phyloP scores from a whole-genome alignment of 2,797 vertebrate species.

The Apogon talboti region DNA sequence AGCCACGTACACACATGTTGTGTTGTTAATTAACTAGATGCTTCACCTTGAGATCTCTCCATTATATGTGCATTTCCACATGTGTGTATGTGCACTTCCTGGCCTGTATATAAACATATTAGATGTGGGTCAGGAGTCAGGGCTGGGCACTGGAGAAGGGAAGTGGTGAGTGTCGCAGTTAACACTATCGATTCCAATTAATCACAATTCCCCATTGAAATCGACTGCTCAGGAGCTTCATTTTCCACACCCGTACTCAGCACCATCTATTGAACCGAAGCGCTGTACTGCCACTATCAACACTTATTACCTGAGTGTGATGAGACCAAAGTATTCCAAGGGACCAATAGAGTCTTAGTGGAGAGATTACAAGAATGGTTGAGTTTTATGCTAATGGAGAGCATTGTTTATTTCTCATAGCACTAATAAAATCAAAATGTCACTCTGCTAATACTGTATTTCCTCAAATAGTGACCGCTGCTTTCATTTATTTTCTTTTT shows the following conservation, averaged over 20 bases:
- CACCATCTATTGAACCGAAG: conserved; percentile 49
- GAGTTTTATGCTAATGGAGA: conserved; percentile 16
- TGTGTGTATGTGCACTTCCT: background rate
- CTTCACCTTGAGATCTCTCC: conserved; percentile 9
- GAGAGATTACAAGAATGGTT: conserved; percentile 19
- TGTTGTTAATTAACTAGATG: conserved; percentile 36
- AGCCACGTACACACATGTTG: background rate
- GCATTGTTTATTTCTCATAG: conserved; percentile 15
- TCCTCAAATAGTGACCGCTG: background rate
- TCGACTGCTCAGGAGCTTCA: conserved; percentile 66
- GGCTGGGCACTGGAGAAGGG: conserved; percentile 28
- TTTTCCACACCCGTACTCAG: conserved; percentile 69
- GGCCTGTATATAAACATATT: conserved; percentile 34
- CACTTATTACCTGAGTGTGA: conserved; percentile 55
- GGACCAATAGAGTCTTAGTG: conserved; percentile 27
- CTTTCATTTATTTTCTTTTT: too few species aligned
- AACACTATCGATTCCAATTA: conserved; percentile 75
- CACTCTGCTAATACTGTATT: background rate
- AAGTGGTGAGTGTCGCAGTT: conserved; percentile 43
- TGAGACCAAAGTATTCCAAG: conserved; percentile 39
- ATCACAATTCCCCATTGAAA: conserved; percentile 74
- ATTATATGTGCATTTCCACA: background rate
- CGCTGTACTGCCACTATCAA: conserved; percentile 39
- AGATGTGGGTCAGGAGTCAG: conserved; percentile 32
- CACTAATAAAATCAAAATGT: conserved; percentile 10